Conservation (phyloP, 2,797 vertebrate species). For the Sebastes kiyomatsui region DNA sequence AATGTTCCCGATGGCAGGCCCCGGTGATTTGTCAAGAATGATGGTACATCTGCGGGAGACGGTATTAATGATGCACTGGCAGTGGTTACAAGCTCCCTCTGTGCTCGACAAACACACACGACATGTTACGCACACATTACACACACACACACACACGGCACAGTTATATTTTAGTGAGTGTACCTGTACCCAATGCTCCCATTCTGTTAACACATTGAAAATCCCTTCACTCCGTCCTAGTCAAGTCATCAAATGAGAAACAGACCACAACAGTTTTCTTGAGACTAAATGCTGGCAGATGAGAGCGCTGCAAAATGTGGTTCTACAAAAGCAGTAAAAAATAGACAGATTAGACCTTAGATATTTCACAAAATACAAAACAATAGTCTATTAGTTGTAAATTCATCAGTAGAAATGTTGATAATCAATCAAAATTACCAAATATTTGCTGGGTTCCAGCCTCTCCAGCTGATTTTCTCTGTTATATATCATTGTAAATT, state of each 20-base stretch:
- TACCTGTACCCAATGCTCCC: conserved; percentile 37
- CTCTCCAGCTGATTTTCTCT: background rate
- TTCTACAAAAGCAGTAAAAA: background rate
- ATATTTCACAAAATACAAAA: background rate
- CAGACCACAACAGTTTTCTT: background rate
- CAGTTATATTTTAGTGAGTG: conserved; percentile 15
- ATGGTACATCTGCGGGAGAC: conserved; percentile 63
- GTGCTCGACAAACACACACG: background rate
- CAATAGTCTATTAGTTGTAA: background rate
- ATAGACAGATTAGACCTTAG: background rate
- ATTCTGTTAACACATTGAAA: conserved; percentile 10
- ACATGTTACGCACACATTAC: background rate
- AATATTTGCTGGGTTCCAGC: background rate
- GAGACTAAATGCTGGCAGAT: background rate
- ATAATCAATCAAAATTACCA: background rate
- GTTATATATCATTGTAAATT: background rate
- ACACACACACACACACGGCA: background rate
- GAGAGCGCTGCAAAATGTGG: background rate
- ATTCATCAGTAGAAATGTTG: background rate
- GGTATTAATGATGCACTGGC: conserved; percentile 68
- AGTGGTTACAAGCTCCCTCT: conserved; percentile 45
- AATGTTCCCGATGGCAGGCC: conserved; percentile 64
- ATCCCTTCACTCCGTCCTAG: background rate
- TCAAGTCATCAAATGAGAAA: background rate
- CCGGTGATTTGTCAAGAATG: conserved; percentile 68